Conservation (phyloP, 1,140 invertebrate genomes). For the Listronotus bonariensis region DNA sequence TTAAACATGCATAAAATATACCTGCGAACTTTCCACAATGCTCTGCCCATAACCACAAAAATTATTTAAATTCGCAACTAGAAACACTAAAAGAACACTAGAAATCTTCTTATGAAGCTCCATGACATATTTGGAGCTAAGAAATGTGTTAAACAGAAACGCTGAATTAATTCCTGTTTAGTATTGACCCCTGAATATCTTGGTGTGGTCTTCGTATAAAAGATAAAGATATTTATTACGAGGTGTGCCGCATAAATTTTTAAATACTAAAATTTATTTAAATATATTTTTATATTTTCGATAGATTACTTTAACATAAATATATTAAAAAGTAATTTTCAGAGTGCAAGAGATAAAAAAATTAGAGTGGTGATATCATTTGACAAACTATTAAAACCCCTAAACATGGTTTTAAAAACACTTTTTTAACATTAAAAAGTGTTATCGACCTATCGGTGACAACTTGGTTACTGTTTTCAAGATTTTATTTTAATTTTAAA, state of each 20-base stretch:
- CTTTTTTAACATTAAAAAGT: no score
- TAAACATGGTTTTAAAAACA: no score
- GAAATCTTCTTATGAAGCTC: slow-evolving; percentile 31
- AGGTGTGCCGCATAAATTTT: neutral
- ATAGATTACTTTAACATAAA: no score
- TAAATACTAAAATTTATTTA: no score
- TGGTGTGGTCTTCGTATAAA: slow-evolving; percentile 11
- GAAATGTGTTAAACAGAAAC: slow-evolving; percentile 35
- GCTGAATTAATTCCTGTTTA: slow-evolving; percentile 48
- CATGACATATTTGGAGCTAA: slow-evolving; percentile 36
- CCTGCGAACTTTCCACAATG: slow-evolving; percentile 19
- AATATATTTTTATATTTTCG: no score
- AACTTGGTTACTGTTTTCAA: no score
- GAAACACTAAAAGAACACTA: slow-evolving; percentile 37
- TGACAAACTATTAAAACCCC: no score
- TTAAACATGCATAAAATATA: neutral
- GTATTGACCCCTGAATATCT: slow-evolving; percentile 47
- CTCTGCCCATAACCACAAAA: slow-evolving; percentile 9
- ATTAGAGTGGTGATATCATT: no score
- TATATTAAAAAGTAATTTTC: no score
- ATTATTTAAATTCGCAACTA: slow-evolving; percentile 11
- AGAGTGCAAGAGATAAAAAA: no score
- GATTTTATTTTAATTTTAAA: no score
- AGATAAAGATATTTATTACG: slow-evolving; percentile 19
- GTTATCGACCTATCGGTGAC: no score